Evolutionary conservation across 2,888 invertebrate genomes (phyloP), one percentile per base, ranked within the genome.

Genomic region (Xanthorhoe spadicearia): DNA sequence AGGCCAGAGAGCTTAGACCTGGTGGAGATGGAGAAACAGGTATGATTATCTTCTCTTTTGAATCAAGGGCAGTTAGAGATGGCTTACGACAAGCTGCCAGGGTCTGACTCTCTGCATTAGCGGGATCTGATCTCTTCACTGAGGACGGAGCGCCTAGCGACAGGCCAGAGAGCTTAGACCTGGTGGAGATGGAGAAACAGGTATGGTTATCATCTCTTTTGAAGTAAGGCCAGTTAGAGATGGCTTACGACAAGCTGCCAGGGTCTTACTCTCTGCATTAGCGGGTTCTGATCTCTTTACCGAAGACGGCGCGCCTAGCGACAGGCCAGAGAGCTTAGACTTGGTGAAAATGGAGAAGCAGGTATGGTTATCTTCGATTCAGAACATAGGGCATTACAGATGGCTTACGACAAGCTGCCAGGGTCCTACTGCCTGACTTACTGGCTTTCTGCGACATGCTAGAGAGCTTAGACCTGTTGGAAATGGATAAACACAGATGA

Each of bases 211-310:
- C 4, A 3, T 13, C 10, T 13, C 38, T 13, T 43, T 43, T 2
- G 5, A 5, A 23, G 23, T 4, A 4, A 23, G 23, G 23, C 2
- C 23, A 23, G 23, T 23, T 4, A 23, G 1, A 23, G 23, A 1
- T 23, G 23, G 1, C 23, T 4, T 23, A n/a, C 58, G 74, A 3
- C 63, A 58, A 0, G 88, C 85, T 0, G 89, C 89, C 18, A 70
- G 80, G 18, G 73, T 85, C 69, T 76, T 90, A 79, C 82, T 89
- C 60, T 60, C 71, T 0, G 83, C 88, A 43, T 81, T 89, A 54
- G 88, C 90, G 0, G 88, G 87, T 60, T 87, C 88, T 28, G 95
- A 95, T 64, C 86, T 96, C 58, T 95, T 95, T 85, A 92, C 95
- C 57, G 95, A 95, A 74, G 95, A 95, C 74, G 93, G 94, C 1